These are phyloP conservation scores for Coelogynopora nodosa DNA, from an alignment of 2,888 invertebrate genomes.

Conservation along the genomic window DNA sequence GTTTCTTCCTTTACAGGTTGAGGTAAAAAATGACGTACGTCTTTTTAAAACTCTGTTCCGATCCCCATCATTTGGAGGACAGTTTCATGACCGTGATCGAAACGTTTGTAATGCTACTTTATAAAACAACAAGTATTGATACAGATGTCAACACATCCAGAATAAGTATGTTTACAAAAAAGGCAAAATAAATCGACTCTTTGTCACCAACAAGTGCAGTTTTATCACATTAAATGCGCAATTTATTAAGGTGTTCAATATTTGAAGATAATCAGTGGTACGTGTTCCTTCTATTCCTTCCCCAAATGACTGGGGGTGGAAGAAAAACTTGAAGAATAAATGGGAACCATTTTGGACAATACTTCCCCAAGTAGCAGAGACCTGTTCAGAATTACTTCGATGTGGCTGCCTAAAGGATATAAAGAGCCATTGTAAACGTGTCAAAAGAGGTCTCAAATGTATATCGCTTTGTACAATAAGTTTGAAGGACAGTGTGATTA, in stretches of 20 bases:
- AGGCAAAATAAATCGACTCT: background rate
- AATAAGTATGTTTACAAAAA: background rate
- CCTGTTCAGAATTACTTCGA: background rate
- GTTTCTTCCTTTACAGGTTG: background rate
- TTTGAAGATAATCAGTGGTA: background rate
- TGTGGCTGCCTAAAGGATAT: too few relatives aligned
- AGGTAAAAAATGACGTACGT: background rate
- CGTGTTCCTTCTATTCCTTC: background rate
- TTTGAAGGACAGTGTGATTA: background rate
- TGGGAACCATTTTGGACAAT: background rate
- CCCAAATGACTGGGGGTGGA: background rate
- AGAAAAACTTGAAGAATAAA: background rate
- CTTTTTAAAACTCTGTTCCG: background rate
- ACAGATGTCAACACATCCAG: background rate
- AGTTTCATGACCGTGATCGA: background rate
- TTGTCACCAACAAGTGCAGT: background rate
- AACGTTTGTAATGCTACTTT: background rate
- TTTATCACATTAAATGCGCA: background rate
- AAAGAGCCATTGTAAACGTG: background rate
- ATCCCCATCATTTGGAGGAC: background rate
- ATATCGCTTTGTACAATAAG: background rate
- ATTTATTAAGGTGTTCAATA: background rate
- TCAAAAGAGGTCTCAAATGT: background rate
- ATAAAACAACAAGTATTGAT: background rate
- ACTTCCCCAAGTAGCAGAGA: background rate